Evolutionary conservation across 2,888 invertebrate species (phyloP), one percentile per base, ranked within the genome.

Genomic region (Nymphalis c-album): DNA sequence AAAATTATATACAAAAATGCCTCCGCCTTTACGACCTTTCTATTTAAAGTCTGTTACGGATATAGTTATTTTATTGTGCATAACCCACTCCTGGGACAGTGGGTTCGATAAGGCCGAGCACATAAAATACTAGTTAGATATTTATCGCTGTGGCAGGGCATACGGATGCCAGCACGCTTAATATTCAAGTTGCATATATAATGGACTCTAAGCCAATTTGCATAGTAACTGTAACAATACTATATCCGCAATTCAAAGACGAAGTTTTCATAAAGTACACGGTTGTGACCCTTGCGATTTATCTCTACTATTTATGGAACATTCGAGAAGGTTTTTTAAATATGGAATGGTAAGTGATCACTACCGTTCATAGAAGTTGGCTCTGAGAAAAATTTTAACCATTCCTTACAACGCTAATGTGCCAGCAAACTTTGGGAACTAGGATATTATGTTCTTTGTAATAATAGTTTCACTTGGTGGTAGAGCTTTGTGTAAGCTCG

Each of bases 111-210:
- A 20, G 18, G 22, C 40, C 59, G 46, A 60, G 47, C 26, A 26
- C 60, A 48, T 55, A 40, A 35, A 46, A 35, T 46, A 53, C 18
- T 65, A 17, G 13, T 5, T 47, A 20, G 53, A 61, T 60, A 64
- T 64, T 69, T 69, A 67, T 64, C 45, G 51, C 47, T 20, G 40
- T 31, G 46, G 46, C 60, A 45, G 40, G 60, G 69, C 63, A 66
- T 47, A 69, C 70, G 70, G 67, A 67, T 65, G 63, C 60, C 55
- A 47, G 17, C 50, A 57, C 65, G 57, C 58, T 65, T 65, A 63
- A 66, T 68, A 71, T 71, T 65, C 71, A 66, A 58, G 60, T 57
- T 64, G 71, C 68, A 68, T 68, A 68, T 68, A 68, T 71, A 71
- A 71, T 68, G 57, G 63, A 64, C 61, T 68, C 68, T 57, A 58